A percentile compares a stretch with the other conserved stretches of the same genome.
Conservation (phyloP, 2,888 invertebrate species). For the Hirtodrosophila histrioides region DNA sequence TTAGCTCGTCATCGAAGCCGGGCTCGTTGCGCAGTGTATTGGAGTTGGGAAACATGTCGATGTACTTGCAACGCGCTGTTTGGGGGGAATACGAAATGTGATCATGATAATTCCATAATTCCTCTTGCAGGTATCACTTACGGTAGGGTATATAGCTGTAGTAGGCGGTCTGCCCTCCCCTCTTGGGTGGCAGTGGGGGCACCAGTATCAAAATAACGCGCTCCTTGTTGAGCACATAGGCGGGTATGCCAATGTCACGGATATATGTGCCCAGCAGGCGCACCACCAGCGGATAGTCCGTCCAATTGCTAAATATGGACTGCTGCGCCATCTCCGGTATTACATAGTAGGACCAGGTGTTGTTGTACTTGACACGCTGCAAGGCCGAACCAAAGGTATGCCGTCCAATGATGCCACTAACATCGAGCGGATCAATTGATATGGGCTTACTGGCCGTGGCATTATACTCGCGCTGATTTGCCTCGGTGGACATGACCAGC, state of each 20-base stretch:
- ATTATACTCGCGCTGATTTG: conserved; percentile 64
- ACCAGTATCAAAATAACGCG: conserved; percentile 79
- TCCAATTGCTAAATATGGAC: conserved; percentile 82
- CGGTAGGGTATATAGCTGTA: conserved; percentile 81
- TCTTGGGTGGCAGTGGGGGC: conserved; percentile 82
- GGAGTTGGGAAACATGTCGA: conserved; percentile 87
- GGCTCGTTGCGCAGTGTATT: conserved; percentile 85
- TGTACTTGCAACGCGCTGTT: conserved; percentile 87
- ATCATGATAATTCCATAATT: no score
- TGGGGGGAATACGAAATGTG: no score
- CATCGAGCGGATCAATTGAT: conserved; percentile 78
- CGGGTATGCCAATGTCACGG: conserved; percentile 81
- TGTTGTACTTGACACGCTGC: conserved; percentile 77
- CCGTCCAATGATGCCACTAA: conserved; percentile 58
- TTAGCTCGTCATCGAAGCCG: conserved; percentile 85
- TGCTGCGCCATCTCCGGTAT: conserved; percentile 82
- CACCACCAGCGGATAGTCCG: conserved; percentile 76
- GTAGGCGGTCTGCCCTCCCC: conserved; percentile 66
- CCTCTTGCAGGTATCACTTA: conserved; percentile 49
- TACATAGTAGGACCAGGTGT: conserved; percentile 80
- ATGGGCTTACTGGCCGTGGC: conserved; percentile 73
- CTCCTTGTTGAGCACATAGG: conserved; percentile 77
- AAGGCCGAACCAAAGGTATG: conserved; percentile 77
- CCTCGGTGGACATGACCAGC: conserved; percentile 71
- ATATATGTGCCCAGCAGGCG: conserved; percentile 81